Conservation (phyloP, 2,888 invertebrate genomes). For the Belgica antarctica region DNA sequence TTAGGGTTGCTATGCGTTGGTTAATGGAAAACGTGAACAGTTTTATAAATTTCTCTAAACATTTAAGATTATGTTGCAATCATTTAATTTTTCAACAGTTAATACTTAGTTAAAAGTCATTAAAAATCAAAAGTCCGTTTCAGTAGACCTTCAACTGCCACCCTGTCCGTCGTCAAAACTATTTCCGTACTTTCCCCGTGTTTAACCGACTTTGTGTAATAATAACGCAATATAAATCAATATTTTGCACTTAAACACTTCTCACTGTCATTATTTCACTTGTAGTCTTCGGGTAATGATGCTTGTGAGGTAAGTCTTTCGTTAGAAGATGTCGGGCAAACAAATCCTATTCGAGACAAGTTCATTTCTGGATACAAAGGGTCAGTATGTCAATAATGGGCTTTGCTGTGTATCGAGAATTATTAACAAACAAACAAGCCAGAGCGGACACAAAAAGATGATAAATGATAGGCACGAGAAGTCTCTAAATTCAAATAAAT, state of each 20-base stretch:
- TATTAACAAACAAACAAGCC: not conserved
- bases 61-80: too few species aligned
- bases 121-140: too few species aligned
- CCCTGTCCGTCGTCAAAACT: conserved; percentile 8
- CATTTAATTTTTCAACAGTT: too few species aligned
- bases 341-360: not conserved
- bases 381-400: not conserved
- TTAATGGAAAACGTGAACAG: too few species aligned
- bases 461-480: conserved; percentile 6
- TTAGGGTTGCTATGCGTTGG: too few species aligned
- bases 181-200: not conserved
- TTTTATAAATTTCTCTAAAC: too few species aligned
- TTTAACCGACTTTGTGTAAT: too few species aligned
- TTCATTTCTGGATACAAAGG: not conserved
- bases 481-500: conserved; percentile 15
- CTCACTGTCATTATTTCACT: not conserved
- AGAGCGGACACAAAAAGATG: not conserved
- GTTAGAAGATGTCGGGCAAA: too few species aligned
- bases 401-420: not conserved
- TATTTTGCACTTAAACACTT: not conserved
- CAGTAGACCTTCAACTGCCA: too few species aligned
- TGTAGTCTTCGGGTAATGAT: not conserved
- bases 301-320: not conserved
- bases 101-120: too few species aligned
- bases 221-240: not conserved